Evolutionary conservation across 2,888 invertebrate species (phyloP), one percentile per base, ranked within the genome.

Genomic region (Hypomecis punctinalis): DNA sequence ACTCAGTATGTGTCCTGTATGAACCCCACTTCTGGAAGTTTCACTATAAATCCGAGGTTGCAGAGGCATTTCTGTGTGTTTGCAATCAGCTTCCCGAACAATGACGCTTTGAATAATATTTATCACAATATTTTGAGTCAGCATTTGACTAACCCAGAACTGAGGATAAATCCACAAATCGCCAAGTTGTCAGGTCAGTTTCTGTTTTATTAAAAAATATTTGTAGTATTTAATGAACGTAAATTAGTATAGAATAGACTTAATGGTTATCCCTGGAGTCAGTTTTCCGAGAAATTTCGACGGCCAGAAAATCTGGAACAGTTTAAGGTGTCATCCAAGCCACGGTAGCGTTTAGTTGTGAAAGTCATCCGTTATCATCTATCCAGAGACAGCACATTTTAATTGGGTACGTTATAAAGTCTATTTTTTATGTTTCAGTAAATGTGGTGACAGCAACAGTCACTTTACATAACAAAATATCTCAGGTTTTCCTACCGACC

Each of bases 21-120:
- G 99, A 99, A 99, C 91, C 99, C 99, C 0, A 99, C 99, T 0
- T 98, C 99, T 36, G 99, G 99, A 53, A 98, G 98, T 81, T 99
- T 99, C 80, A 98, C 98, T 5, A 98, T 99, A 71, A 98, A 99
- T 92, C 98, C 99, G 0, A 94, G 99, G 70, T 93, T 99, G 7
- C 98, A 99, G 84, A 93, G 98, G 56, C 98, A 98, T 84, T 98
- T 98, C 82, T 96, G 97, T 78, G 97, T 98, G 0, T 97, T 98
- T 82, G 97, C 97, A 3, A 96, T 98, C 43, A 96, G 96, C 85
- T 96, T 96, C 74, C 98, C 98, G 0, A 96, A 96, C 71, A 82
- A 88, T 7, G 98, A 99, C 54, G 97, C 98, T 0, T 92, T 99
- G 64, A 96, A 95, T 63, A 96, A 95, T 43, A 99, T 99, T 82